Percentiles rank a stretch among this genome's conserved stretches.
phyloP scores from a whole-genome alignment of 2,888 invertebrate species.

The Caenorhabditis japonica region DNA sequence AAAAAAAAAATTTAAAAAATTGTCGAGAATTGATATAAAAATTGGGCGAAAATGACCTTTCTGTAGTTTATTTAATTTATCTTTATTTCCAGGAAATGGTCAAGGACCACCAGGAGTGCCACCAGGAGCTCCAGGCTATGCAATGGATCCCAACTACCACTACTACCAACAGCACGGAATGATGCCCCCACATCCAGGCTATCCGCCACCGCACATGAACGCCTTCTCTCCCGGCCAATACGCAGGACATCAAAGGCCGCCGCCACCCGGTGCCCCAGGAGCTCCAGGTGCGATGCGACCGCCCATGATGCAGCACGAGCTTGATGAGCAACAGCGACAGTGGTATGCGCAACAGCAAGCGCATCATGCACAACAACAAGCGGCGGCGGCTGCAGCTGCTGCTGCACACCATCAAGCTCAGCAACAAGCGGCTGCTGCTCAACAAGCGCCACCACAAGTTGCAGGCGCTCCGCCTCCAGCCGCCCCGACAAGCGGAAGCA shows the following conservation, averaged over 20 bases:
- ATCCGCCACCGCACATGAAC: conserved; percentile 47
- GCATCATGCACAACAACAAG: conserved; percentile 25
- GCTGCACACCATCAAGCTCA: conserved; percentile 36
- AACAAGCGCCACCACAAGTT: conserved; percentile 52
- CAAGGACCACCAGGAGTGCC: conserved; percentile 23
- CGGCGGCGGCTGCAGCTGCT: conserved; percentile 18
- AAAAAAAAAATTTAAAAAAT: background rate
- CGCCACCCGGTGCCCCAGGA: conserved; percentile 27
- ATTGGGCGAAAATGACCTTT: background rate
- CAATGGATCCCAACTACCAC: conserved; percentile 44
- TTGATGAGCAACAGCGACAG: conserved; percentile 52
- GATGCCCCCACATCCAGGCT: conserved; percentile 47
- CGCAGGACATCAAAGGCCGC: conserved; percentile 42
- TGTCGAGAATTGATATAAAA: background rate
- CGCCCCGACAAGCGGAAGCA: conserved; percentile 29
- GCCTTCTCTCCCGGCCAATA: conserved; percentile 55
- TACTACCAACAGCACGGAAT: conserved; percentile 54
- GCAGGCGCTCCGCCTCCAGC: conserved; percentile 14
- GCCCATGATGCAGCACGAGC: conserved; percentile 57
- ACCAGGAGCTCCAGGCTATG: conserved; percentile 18
- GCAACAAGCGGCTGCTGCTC: conserved; percentile 33
- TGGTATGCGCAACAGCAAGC: conserved; percentile 50
- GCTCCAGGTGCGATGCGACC: conserved; percentile 54
- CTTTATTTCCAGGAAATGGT: conserved; percentile 31
- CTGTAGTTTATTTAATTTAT: background rate